Evolutionary conservation across 2,113 vertebrate species (phyloP), one percentile per base, ranked within the genome.

Genomic region (Rhegmatorhina hoffmannsi): DNA sequence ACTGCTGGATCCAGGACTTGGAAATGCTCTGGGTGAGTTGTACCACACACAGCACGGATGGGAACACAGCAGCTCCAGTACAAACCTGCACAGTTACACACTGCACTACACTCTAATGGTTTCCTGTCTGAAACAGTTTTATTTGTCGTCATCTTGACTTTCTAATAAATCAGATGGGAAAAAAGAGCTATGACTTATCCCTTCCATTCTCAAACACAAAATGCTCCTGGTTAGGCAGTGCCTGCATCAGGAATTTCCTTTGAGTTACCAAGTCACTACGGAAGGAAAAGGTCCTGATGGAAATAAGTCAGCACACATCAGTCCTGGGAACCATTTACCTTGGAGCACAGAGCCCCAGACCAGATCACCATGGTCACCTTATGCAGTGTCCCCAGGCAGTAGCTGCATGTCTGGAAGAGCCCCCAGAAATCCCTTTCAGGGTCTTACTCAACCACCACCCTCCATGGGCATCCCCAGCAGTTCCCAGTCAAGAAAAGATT

Each of bases 81-180:
- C 18, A 38, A 85, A 83, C 70, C 40, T 58, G 33, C 31, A 47
- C 31, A 67, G 16, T 79, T 83, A 72, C 46, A 44, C 24, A 5
- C 34, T 47, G 40, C 38, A 38, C 20, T 60, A 28, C 14, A 20
- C 28, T 85, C 36, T n/a, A 58, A 58, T 11, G 77, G 38, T 74
- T 96, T 97, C 86, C 90, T 83, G 67, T 66, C 63, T 88, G 46
- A 88, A 94, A 77, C 17, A 11, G 18, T 34, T 94, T 77, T 72
- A 74, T 92, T 84, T 90, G 68, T 90, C 90, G 81, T 67, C 24
- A 90, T 83, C 62, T 92, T 15, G 2, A 43, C 36, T 47, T 76
- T 24, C 67, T 84, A 75, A 49, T 28, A 72, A 70, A 68, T 68
- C 49, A 60, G 44, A 83, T 13, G 1, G 8, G 1, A 25, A 55